Evolutionary conservation across 2,888 invertebrate genomes (phyloP), one percentile per base, ranked within the genome.

Genomic region (Ellobium chinense): DNA sequence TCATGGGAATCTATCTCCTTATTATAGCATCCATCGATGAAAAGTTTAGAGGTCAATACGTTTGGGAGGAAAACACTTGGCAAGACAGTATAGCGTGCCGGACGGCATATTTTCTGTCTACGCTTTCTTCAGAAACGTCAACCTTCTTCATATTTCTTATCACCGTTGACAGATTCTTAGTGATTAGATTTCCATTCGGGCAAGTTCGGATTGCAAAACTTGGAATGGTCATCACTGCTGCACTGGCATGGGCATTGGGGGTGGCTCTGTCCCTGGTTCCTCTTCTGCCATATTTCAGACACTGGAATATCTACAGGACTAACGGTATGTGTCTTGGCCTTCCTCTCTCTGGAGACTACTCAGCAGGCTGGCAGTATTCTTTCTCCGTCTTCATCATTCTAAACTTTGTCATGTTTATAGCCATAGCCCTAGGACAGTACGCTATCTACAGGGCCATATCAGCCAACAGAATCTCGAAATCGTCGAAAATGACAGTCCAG

Each of bases 301-400:
- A 54, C 18, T 54, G 54, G 54, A 54, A 54, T 9, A 54, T 54
- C 18, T 54, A 54, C 18, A 14, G 12, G 12, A 14, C 54, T 54
- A 54, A 54, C 54, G 54, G 54, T 14, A 9, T 54, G 54, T 54
- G 54, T 54, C 54, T 54, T 14, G 54, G 12, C 18, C 54, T 54
- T 18, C 91, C 92, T 46, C 87, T 92, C 18, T 91, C 91, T 21
- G 87, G 87, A 37, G 89, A 90, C 70, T 83, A 85, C 58, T 87
- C 89, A 1, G 86, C 90, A 21, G 92, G 92, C 9, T 92, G 92
- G 91, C 90, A 92, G 72, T 92, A 91, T 79, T 88, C 90, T 5
- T 86, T 90, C 5, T 89, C 88, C 2, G 83, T 92, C 9, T 92
- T 91, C 76, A 87, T 92, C 58, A 84, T 89, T 58, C 84, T 90